phyloP scores from a whole-genome alignment of 2,113 vertebrate species.

The Semicossyphus pulcher region DNA sequence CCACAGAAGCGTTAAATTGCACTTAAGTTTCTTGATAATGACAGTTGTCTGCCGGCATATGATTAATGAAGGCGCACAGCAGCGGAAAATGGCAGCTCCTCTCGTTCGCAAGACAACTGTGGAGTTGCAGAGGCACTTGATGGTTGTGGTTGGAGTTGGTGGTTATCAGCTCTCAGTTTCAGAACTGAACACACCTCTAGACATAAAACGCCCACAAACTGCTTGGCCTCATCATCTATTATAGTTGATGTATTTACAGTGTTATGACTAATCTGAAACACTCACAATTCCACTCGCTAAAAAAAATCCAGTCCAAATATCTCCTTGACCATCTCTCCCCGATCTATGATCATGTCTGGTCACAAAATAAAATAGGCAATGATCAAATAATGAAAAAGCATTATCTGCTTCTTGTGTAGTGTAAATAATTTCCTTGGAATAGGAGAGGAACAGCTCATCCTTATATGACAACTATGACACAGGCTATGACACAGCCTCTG shows the following conservation, averaged over 20 bases:
- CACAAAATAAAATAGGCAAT: slow-evolving; percentile 24
- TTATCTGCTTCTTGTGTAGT: not conserved
- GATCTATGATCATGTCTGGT: not conserved
- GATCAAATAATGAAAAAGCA: not conserved
- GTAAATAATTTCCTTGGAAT: not conserved
- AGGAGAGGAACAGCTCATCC: slow-evolving; percentile 18
- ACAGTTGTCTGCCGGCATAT: slow-evolving; percentile 14
- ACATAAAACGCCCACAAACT: slow-evolving; percentile 12
- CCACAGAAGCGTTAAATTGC: slow-evolving; percentile 20
- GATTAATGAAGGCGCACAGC: slow-evolving; percentile 26
- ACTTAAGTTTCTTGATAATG: slow-evolving; percentile 22
- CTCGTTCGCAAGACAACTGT: not conserved
- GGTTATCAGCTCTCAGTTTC: slow-evolving; percentile 26
- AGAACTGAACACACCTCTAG: slow-evolving; percentile 18
- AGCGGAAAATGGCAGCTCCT: slow-evolving; percentile 7
- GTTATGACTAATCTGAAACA: slow-evolving; percentile 7
- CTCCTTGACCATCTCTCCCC: too few relatives aligned
- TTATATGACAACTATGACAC: slow-evolving; percentile 23
- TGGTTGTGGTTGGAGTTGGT: slow-evolving; percentile 15
- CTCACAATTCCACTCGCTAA: not conserved
- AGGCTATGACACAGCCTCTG: slow-evolving; percentile 3
- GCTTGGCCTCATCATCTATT: slow-evolving; percentile 12
- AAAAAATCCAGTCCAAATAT: not conserved
- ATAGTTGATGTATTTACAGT: slow-evolving; percentile 13
- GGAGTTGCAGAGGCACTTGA: slow-evolving; percentile 9